Evolutionary conservation across 92 coral and sea anemone genomes (phyloP).

Genomic region (Porites divaricata): DNA sequence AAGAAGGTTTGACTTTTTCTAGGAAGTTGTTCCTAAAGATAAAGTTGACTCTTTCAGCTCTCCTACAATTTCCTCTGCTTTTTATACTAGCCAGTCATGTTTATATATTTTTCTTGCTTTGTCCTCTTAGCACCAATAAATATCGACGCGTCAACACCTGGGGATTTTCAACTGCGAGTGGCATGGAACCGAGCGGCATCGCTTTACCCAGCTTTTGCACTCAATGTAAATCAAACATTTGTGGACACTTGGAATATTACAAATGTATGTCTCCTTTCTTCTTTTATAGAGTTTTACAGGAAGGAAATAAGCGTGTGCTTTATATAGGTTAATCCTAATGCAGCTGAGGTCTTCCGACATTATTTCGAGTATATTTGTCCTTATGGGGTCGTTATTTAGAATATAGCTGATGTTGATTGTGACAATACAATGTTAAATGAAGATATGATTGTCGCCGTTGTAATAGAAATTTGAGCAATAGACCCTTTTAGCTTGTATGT

Average conservation of each 20-base stretch:
- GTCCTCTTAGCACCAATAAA: conserved; percentile 80
- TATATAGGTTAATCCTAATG: too few relatives aligned
- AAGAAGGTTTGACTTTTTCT: too few relatives aligned
- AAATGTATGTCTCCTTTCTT: conserved; percentile 20
- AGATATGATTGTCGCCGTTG: too few relatives aligned
- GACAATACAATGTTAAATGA: too few relatives aligned
- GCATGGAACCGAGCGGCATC: conserved; percentile 76
- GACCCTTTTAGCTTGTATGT: too few relatives aligned
- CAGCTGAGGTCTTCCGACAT: too few relatives aligned
- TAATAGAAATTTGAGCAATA: too few relatives aligned
- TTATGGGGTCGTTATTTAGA: too few relatives aligned
- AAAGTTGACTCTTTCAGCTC: background rate
- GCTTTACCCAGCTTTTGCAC: conserved; percentile 64
- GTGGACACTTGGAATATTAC: conserved; percentile 68
- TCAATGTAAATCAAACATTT: conserved; percentile 62
- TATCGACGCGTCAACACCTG: conserved; percentile 80
- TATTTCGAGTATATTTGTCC: too few relatives aligned
- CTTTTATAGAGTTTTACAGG: background rate
- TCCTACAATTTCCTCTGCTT: background rate
- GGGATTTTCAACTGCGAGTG: conserved; percentile 84
- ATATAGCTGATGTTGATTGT: too few relatives aligned
- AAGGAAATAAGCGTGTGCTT: background rate
- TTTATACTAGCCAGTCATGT: background rate
- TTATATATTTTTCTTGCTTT: background rate
- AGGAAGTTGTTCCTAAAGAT: too few relatives aligned